Evolutionary conservation across 2,113 vertebrate species (phyloP), one percentile per base, ranked within the genome.

Genomic region (Microcebus tavaratra): DNA sequence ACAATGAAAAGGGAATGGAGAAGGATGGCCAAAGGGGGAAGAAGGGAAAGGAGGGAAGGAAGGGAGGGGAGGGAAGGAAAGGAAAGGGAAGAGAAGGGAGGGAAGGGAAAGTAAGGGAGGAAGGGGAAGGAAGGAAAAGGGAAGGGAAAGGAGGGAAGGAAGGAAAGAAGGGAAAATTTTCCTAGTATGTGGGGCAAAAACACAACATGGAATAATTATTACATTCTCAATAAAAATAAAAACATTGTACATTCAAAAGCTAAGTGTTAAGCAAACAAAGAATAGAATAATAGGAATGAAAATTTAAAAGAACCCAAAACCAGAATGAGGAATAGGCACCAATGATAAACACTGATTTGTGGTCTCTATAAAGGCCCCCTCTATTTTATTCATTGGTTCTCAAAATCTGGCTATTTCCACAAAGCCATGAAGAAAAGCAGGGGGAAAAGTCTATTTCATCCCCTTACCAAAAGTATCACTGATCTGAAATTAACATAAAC

Each of bases 401-500:
- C 75, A 73, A 92, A 95, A 89, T 78, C 7, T 25, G 8, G 61
- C 13, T 36, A 81, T 36, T 75, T 88, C 57, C 65, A 84, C 55
- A 50, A 88, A 94, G n/a, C 9, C 50, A 89, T 82, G 25, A 68
- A 95, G 78, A 72, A 85, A 93, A 94, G 59, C 17, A 61, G 25
- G 10, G 21, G 15, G 61, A 17, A 48, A 48, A 81, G 17, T 79
- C 45, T 63, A 79, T 39, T 94, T 83, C 75, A 83, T 59, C 23
- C 83, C 91, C 48, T 83, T 83, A 93, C 13, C 90, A 85, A 97
- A 72, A 85, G 79, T 39, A 87, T 70, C 25, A 84, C 12, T 45
- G 7, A 88, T 73, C 42, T 65, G 15, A 92, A 90, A 91, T 20
- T 88, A 94, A 81, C 53, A 78, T 17, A 82, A 88, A 92, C 11